Conservation (phyloP, 2,113 vertebrate genomes). For the Geococcyx californianus region DNA sequence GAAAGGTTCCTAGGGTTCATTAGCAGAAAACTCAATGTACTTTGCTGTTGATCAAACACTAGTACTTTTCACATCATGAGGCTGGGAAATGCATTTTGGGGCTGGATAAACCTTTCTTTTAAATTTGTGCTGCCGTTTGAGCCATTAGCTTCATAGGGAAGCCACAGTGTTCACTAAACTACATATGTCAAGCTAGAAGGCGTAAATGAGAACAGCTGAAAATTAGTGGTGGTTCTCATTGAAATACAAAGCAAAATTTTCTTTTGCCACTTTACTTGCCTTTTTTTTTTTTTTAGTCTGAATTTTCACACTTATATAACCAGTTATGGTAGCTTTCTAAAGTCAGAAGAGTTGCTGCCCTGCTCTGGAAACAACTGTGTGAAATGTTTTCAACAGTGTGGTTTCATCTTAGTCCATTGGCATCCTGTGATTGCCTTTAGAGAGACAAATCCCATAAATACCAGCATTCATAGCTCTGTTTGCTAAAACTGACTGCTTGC, state of each 20-base stretch:
- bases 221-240: neutral
- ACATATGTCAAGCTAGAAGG: neutral
- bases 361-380: neutral
- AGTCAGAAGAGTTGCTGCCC: neutral
- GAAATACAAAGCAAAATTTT: neutral
- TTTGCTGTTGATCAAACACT: neutral
- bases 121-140: neutral
- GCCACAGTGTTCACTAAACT: neutral
- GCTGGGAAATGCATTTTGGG: neutral
- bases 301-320: neutral
- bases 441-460: neutral
- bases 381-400: neutral
- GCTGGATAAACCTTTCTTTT: neutral
- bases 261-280: neutral
- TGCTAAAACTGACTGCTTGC: neutral
- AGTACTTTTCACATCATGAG: neutral
- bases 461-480: neutral
- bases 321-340: neutral
- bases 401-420: neutral
- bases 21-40: neutral
- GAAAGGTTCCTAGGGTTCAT: neutral
- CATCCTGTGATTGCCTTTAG: neutral
- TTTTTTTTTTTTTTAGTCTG: neutral
- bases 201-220: neutral
- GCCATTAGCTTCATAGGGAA: neutral